Percentiles rank a stretch among this genome's conserved stretches.
Conservation (phyloP, 2,888 invertebrate species). For the Oscheius sp. region DNA sequence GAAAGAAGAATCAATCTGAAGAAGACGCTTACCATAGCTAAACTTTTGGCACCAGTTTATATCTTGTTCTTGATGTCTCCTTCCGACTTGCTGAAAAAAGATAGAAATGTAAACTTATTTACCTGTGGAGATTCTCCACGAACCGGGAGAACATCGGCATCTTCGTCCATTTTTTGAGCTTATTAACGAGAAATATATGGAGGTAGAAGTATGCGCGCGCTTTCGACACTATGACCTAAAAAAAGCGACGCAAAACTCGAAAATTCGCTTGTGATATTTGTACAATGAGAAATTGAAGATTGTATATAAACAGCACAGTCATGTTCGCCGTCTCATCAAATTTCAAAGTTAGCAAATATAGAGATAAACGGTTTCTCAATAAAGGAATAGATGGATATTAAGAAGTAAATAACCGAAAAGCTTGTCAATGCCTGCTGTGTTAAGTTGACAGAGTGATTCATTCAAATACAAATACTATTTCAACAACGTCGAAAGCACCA, state of each 20-base stretch:
- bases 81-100: not conserved
- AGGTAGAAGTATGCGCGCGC: constrained; percentile 12
- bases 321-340: no score
- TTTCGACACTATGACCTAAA: constrained; percentile 16
- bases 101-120: not conserved
- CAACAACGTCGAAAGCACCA: no score
- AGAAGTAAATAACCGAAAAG: no score
- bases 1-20: constrained; percentile 17
- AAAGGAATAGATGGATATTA: no score
- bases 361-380: no score
- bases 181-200: not conserved
- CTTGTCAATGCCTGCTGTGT: no score
- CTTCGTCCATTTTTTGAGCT: not conserved
- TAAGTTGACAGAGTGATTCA: no score
- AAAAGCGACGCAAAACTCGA: not conserved
- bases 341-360: no score
- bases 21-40: constrained; percentile 24
- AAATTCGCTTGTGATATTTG: no score
- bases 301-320: no score
- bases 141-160: not conserved
- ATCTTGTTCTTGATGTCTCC: constrained; percentile 35
- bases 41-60: constrained; percentile 31
- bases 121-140: constrained; percentile 4
- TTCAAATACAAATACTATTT: no score
- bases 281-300: no score